These are phyloP conservation scores for Gallinago solitaria DNA, from an alignment of 2,797 vertebrate species.

Conservation along the genomic window DNA sequence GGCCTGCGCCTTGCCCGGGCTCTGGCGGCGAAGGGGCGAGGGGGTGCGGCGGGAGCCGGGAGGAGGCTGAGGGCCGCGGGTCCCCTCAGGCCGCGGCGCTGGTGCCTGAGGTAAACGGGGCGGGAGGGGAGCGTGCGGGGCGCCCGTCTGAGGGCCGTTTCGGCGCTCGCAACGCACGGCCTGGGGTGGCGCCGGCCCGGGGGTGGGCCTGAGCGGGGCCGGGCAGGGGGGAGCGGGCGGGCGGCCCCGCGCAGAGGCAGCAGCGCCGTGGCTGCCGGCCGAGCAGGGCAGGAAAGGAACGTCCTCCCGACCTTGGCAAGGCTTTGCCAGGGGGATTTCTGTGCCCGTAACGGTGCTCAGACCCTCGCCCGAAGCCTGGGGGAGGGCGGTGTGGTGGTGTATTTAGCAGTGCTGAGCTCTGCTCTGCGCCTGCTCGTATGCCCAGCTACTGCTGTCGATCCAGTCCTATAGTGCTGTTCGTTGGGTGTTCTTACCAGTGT, in stretches of 20 bases:
- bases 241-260: accelerated
- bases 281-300: too few species aligned
- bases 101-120: background rate
- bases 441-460: accelerated
- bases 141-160: accelerated
- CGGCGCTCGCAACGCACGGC: background rate
- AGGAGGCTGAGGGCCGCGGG: background rate
- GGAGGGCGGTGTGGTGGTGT: accelerated
- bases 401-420: background rate
- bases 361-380: background rate
- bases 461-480: accelerated
- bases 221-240: background rate
- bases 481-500: accelerated
- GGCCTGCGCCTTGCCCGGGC: background rate
- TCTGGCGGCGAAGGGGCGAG: background rate
- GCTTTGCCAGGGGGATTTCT: accelerated
- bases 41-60: too few species aligned
- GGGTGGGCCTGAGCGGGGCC: background rate
- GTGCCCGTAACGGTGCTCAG: accelerated
- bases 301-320: accelerated
- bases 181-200: too few species aligned
- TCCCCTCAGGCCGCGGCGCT: accelerated
- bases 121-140: accelerated
- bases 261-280: accelerated
- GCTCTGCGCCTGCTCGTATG: background rate